Base-by-base conservation (phyloP, 2,888 invertebrate genomes). In the Halocaridina rubra region DNA sequence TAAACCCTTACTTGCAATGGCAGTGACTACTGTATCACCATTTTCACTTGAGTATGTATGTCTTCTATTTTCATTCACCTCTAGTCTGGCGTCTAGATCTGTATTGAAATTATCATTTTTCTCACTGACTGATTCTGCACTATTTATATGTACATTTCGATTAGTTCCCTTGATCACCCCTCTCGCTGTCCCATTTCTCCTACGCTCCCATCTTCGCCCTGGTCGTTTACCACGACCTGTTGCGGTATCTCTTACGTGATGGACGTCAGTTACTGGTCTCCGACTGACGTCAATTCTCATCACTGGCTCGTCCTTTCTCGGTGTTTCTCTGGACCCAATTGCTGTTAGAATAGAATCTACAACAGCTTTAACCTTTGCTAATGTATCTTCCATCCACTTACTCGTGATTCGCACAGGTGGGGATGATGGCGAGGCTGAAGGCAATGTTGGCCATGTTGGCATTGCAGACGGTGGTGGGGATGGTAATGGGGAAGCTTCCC, bases 281-380 rank as follows among this genome's bases (percentile, higher is more conserved):
- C 29, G 7, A 27, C 29, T 61, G 24, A 24, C 61, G 64, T 33
- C 33, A n/a, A 30, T 61, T 59, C 24, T 30, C 22, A 7, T 30
- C 29, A 19, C 46, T 16, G n/a, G 53, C 16, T 24, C 30, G 13
- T 33, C 75, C 4, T 76, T n/a, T 29, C 27, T 80, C 61, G 24
- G 59, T 1, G 24, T 39, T 19, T 61, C 77, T 2, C 61, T 69
- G 10, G 80, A 77, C 0, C 85, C 85, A n/a, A 85, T 85, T 19
- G 85, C 74, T 16, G 57, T 75, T 3, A 85, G 71, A n/a, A 85
- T 76, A 4, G 85, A 85, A 30, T 85, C 85, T 22, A 85, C 85
- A 3, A 85, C 80, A 3, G 53, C 80, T 71, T 85, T 76, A 29
- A 85, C 85, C 29, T 85, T 80, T n/a, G 74, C 57, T 33, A 85